Conservation (phyloP, 2,888 invertebrate genomes). For the Agrotis segetum region DNA sequence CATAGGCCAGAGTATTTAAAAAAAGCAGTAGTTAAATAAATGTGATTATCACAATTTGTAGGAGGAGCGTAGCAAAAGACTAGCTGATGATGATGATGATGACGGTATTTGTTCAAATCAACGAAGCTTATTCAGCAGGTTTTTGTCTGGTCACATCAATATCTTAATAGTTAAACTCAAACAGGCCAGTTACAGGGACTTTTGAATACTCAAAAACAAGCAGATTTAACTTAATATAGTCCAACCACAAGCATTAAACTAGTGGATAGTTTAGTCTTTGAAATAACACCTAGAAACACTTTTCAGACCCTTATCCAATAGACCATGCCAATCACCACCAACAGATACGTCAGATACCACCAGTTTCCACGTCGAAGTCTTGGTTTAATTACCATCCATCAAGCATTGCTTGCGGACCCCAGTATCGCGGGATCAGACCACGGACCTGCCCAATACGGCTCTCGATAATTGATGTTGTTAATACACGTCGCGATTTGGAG, state of each 20-base stretch:
- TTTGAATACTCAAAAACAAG: no score
- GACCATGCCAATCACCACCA: conserved; percentile 32
- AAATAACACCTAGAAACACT: conserved; percentile 13
- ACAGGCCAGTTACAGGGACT: no score
- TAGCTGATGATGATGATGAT: not conserved
- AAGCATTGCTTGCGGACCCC: conserved; percentile 60
- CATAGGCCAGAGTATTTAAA: no score
- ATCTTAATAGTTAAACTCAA: not conserved
- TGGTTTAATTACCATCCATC: conserved; percentile 84
- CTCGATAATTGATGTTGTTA: conserved; percentile 76
- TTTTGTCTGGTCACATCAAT: not conserved
- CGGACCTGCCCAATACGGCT: conserved; percentile 69
- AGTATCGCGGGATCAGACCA: conserved; percentile 68
- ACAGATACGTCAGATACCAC: conserved; percentile 53
- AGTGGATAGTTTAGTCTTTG: no score
- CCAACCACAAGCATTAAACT: no score
- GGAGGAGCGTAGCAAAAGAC: no score
- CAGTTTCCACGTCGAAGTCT: conserved; percentile 68
- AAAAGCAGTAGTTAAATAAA: no score
- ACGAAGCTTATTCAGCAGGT: not conserved
- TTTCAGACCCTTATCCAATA: conserved; percentile 6
- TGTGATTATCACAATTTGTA: not conserved
- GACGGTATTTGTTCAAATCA: no score
- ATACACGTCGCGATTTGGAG: conserved; percentile 72
- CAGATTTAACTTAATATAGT: no score